phyloP scores from a whole-genome alignment of 2,113 vertebrate species.

The Pithys albifrons region DNA sequence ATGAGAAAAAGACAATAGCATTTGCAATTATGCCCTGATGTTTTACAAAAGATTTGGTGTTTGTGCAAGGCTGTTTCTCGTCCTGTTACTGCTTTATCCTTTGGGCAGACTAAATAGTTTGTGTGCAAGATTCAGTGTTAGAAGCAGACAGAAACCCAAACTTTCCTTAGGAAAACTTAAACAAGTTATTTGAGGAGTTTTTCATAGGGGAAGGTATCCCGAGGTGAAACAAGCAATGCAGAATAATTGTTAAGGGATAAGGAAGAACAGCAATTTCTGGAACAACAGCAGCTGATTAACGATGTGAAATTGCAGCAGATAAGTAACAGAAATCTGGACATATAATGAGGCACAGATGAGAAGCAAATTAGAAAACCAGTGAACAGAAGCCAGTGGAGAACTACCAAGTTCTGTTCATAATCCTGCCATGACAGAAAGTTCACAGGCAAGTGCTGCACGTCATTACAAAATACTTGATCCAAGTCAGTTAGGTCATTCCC shows the following conservation, averaged over 20 bases:
- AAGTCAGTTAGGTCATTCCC: background rate
- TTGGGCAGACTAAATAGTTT: background rate
- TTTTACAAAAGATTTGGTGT: background rate
- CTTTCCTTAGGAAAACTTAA: background rate
- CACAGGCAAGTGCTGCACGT: background rate
- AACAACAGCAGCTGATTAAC: background rate
- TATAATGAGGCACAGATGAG: background rate
- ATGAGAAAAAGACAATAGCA: background rate
- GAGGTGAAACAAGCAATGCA: background rate
- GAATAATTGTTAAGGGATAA: background rate
- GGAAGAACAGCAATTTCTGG: background rate
- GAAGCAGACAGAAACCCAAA: background rate
- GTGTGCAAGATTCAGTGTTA: background rate
- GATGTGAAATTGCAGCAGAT: background rate
- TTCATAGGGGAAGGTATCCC: background rate
- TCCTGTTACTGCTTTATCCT: background rate
- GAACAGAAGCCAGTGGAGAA: background rate
- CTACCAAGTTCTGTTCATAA: background rate
- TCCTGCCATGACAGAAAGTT: background rate
- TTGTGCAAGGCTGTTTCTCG: constrained; percentile 8
- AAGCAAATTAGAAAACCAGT: background rate
- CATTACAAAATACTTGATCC: background rate
- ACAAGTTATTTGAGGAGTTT: background rate
- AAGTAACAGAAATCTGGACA: background rate
- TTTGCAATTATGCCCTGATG: background rate